Base-by-base conservation (phyloP, 2,113 vertebrate genomes). In the Corythaeola cristata region DNA sequence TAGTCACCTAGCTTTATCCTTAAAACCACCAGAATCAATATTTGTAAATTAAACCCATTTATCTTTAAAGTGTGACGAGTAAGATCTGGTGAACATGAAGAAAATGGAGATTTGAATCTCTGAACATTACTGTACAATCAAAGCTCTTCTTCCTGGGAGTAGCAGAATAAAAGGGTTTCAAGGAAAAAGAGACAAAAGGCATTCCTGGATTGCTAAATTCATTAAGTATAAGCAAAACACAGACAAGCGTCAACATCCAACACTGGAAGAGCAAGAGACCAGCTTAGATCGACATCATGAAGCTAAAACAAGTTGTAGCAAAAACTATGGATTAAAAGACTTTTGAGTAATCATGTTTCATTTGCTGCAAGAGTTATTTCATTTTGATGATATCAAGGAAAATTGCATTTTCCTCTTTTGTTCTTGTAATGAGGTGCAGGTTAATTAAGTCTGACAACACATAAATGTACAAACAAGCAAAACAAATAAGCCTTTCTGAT, bases 391-490 rank as follows among this genome's bases (percentile, higher is more conserved):
- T 84, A 94, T 71, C 15, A 15, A 63, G 41, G 63, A 92, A 95
- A 94, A 90, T 77, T 67, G 45, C 26, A 33, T 35, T 95, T 94
- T 73, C 53, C 53, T 81, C 44, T 79, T 95, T 90, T 94, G 64
- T 86, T 96, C 67, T 85, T 62, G n/a, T 33, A 88, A 76, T 39
- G 67, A 83, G 37, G 17, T 41, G 32, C 41, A 63, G 55, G 78
- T 79, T 86, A 83, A 71, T 77, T 88, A 86, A 80, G 50, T 77
- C 55, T 93, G 69, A 79, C 95, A 79, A 88, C 17, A 67, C 4
- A 50, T 17, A 24, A 20, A 62, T 21, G 17, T 75, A 50, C 37
- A 95, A 72, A 87, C 49, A 88, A 87, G 75, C 5, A 41, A 75
- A 73, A 44, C 23, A 91, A 90, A 52, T 49, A 75, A 88, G 35